Percentiles rank a stretch among this genome's conserved stretches.
Conservation (phyloP, 2,888 invertebrate species). For the Melolontha melolontha region DNA sequence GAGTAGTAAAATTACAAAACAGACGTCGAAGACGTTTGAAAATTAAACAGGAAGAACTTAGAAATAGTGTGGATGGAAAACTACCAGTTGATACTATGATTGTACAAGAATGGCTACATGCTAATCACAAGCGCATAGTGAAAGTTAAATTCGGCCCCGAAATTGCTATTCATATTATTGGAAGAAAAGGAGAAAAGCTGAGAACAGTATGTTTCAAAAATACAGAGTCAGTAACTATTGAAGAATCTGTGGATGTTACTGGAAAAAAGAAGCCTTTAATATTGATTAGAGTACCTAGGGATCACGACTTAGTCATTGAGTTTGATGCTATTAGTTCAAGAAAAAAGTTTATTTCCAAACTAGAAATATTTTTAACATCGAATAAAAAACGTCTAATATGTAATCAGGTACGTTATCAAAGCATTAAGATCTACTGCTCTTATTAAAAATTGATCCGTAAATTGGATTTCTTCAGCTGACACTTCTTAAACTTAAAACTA, state of each 20-base stretch:
- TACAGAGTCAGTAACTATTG: slow-evolving; percentile 83
- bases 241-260: slow-evolving; percentile 86
- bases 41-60: slow-evolving; percentile 81
- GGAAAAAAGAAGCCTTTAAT: slow-evolving; percentile 85
- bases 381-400: slow-evolving; percentile 86
- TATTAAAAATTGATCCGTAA: too few relatives aligned
- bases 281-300: slow-evolving; percentile 83
- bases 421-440: not conserved
- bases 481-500: too few relatives aligned
- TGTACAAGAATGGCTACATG: slow-evolving; percentile 94
- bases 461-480: too few relatives aligned
- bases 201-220: slow-evolving; percentile 83
- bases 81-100: slow-evolving; percentile 91
- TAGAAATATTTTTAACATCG: slow-evolving; percentile 85
- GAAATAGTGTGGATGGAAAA: slow-evolving; percentile 66
- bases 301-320: slow-evolving; percentile 93
- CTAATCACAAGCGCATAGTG: slow-evolving; percentile 88
- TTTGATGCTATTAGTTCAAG: slow-evolving; percentile 84
- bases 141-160: slow-evolving; percentile 93
- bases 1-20: slow-evolving; percentile 92
- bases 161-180: slow-evolving; percentile 85
- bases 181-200: slow-evolving; percentile 91
- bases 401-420: slow-evolving; percentile 69
- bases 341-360: slow-evolving; percentile 87
- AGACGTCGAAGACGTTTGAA: slow-evolving; percentile 83